phyloP scores from a whole-genome alignment of 2,113 vertebrate genomes.

The Aix galericulata region DNA sequence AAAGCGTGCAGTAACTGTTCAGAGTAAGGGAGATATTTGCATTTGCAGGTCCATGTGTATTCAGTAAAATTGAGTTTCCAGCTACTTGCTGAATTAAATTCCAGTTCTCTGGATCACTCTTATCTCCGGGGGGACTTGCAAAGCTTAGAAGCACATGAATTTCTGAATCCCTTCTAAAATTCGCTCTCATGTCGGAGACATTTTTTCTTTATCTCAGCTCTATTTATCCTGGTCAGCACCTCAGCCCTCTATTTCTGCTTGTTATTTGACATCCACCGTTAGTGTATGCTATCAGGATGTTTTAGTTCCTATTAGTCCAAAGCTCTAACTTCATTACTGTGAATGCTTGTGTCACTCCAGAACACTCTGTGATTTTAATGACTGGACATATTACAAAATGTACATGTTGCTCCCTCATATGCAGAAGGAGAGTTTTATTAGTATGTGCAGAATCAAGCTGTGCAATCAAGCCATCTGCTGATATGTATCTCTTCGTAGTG shows the following conservation, averaged over 20 bases:
- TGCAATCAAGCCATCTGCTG: background rate
- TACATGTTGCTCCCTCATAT: background rate
- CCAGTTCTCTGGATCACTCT: background rate
- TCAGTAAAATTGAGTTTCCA: background rate
- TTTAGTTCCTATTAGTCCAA: background rate
- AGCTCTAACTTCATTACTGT: background rate
- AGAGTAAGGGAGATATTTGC: background rate
- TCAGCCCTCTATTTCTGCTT: background rate
- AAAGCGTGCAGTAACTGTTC: background rate
- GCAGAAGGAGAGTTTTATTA: background rate
- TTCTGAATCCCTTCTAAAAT: background rate
- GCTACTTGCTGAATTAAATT: background rate
- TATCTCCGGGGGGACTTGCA: background rate
- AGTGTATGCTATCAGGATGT: background rate
- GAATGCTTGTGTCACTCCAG: background rate
- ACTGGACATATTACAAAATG: background rate
- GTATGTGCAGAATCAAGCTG: background rate
- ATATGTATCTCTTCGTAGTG: accelerated
- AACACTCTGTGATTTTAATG: background rate
- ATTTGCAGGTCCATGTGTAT: background rate
- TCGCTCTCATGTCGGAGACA: background rate
- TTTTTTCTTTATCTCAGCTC: background rate
- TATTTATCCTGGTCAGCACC: background rate
- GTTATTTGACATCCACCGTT: background rate
- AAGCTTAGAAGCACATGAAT: background rate